A percentile compares a stretch with the other conserved stretches of the same genome.
Evolutionary conservation across 2,888 invertebrate genomes (phyloP).

Genomic region (Acrobasis suavella): DNA sequence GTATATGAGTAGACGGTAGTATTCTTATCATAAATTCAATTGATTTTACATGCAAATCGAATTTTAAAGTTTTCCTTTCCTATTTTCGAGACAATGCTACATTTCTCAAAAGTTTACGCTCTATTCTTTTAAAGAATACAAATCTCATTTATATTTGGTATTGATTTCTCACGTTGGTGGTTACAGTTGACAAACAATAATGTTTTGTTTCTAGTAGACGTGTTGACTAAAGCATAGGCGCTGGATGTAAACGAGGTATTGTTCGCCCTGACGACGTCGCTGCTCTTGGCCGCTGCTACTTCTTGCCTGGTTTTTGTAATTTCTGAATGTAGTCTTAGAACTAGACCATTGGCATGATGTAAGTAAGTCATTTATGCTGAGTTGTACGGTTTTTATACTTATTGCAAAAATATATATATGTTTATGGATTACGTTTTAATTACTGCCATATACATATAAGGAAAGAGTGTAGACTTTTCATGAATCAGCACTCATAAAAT

Average conservation of each 20-base stretch:
- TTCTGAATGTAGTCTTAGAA: background rate
- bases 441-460: no score
- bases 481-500: no score
- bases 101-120: background rate
- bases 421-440: no score
- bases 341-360: no score
- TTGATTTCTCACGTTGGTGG: background rate
- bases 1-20: no score
- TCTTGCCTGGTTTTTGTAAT: background rate
- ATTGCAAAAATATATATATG: no score
- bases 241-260: slow-evolving; percentile 42
- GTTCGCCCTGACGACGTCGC: slow-evolving; percentile 35
- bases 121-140: background rate
- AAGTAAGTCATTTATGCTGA: no score
- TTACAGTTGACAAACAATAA: slow-evolving; percentile 15
- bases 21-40: background rate
- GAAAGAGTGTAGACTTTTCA: no score
- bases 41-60: no score
- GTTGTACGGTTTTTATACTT: no score
- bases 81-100: background rate
- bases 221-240: slow-evolving; percentile 36
- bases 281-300: background rate
- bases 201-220: slow-evolving; percentile 35
- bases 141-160: background rate
- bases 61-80: background rate